Conservation (phyloP, 2,888 invertebrate genomes). For the Melinaea marsaeus region DNA sequence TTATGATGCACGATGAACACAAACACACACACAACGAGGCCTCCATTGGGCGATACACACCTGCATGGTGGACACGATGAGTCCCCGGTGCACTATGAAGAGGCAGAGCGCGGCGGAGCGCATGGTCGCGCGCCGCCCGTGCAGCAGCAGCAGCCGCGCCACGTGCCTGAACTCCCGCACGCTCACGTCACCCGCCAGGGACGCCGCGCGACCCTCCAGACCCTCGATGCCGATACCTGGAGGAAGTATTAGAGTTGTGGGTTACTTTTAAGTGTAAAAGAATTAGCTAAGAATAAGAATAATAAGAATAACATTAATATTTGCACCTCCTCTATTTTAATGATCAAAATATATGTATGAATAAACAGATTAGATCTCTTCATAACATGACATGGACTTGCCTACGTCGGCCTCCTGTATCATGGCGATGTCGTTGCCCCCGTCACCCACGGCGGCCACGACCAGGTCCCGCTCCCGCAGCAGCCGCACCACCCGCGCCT, state of each 20-base stretch:
- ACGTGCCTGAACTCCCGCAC: conserved; percentile 93
- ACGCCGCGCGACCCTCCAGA: conserved; percentile 92
- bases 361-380: too few relatives aligned
- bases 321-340: too few relatives aligned
- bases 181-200: conserved; percentile 98
- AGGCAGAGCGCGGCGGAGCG: conserved; percentile 98
- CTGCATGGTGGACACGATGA: conserved; percentile 98
- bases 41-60: conserved; percentile 33
- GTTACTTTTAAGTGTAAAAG: too few relatives aligned
- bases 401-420: conserved; percentile 98
- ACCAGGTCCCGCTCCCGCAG: conserved; percentile 73
- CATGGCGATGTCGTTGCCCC: conserved; percentile 97
- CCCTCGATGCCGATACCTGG: conserved; percentile 92
- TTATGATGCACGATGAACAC: neutral
- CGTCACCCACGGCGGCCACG: conserved; percentile 97
- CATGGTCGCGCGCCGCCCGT: conserved; percentile 95
- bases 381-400: conserved; percentile 37
- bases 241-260: too few relatives aligned
- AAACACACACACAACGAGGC: too few relatives aligned
- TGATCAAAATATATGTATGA: too few relatives aligned
- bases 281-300: too few relatives aligned
- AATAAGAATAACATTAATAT: too few relatives aligned
- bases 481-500: conserved; percentile 82
- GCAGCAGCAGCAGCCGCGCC: conserved; percentile 90
- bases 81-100: conserved; percentile 98